Conservation (phyloP, 2,797 vertebrate species). For the Champsocephalus gunnari region DNA sequence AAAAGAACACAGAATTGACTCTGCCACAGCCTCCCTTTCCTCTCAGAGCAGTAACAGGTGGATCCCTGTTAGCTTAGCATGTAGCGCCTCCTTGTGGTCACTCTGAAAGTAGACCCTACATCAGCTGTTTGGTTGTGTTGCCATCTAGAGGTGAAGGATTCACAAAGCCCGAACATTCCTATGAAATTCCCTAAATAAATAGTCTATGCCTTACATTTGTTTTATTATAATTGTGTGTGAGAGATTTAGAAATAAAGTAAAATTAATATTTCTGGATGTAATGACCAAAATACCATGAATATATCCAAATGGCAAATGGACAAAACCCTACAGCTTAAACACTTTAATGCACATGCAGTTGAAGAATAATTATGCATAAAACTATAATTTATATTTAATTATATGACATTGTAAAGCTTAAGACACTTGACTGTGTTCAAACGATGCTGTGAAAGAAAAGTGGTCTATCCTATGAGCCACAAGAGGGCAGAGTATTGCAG, state of each 20-base stretch:
- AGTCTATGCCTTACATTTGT: not conserved
- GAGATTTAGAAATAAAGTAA: not conserved
- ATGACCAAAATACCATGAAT: not conserved
- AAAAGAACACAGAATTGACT: not conserved
- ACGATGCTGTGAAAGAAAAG: not conserved
- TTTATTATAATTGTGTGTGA: not conserved
- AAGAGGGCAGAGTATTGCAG: constrained; percentile 24
- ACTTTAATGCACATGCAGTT: too few relatives aligned
- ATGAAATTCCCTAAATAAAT: not conserved
- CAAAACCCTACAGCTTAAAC: too few relatives aligned
- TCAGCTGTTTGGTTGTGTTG: constrained; percentile 28
- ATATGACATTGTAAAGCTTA: not conserved
- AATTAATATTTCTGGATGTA: not conserved
- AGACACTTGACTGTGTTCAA: not conserved
- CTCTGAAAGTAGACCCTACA: not conserved
- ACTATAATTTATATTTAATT: not conserved
- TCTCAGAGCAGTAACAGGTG: constrained; percentile 42
- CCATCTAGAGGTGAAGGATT: constrained; percentile 56
- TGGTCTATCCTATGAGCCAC: not conserved
- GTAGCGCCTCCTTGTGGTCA: constrained; percentile 40
- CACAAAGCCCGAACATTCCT: not conserved
- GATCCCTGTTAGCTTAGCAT: not conserved
- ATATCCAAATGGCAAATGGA: not conserved
- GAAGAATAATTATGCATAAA: too few relatives aligned
- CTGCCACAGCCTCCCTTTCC: constrained; percentile 1